Conservation (phyloP, 2,797 vertebrate species). For the Hylomyscus alleni region DNA sequence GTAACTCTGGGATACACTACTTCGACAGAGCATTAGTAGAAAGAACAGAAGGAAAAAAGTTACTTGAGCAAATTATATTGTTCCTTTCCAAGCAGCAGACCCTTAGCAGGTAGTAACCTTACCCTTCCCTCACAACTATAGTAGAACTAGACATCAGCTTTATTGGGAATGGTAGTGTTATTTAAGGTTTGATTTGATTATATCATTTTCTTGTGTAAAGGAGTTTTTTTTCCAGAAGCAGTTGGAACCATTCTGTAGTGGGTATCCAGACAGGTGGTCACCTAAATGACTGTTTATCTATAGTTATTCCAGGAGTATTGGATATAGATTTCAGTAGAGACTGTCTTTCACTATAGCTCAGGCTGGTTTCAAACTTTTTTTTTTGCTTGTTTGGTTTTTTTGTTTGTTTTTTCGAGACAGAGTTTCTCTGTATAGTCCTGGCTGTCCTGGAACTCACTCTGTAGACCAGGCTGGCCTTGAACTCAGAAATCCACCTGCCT, state of each 20-base stretch:
- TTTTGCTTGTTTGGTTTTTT: no score
- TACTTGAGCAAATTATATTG: conserved; percentile 34
- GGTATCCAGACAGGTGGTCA: background rate
- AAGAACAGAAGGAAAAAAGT: background rate
- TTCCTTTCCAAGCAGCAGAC: background rate
- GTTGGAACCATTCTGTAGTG: conserved; percentile 18
- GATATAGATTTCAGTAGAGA: conserved; percentile 14
- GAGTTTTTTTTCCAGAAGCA: background rate
- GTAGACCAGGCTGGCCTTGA: no score
- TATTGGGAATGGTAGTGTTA: conserved; percentile 16
- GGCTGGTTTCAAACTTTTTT: background rate
- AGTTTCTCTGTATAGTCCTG: no score
- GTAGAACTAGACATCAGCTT: conserved; percentile 3
- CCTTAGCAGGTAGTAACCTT: background rate
- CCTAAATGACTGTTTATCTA: background rate
- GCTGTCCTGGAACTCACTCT: no score
- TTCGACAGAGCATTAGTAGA: conserved; percentile 9
- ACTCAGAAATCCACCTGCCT: no score
- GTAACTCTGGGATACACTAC: background rate
- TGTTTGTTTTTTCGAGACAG: no score
- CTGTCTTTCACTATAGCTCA: background rate
- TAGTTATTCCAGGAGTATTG: background rate
- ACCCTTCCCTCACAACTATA: conserved; percentile 14
- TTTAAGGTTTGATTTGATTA: conserved; percentile 44
- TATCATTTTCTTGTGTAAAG: background rate